phyloP scores from a whole-genome alignment of 2,797 vertebrate species.

The Paratrypauchen microcephalus region DNA sequence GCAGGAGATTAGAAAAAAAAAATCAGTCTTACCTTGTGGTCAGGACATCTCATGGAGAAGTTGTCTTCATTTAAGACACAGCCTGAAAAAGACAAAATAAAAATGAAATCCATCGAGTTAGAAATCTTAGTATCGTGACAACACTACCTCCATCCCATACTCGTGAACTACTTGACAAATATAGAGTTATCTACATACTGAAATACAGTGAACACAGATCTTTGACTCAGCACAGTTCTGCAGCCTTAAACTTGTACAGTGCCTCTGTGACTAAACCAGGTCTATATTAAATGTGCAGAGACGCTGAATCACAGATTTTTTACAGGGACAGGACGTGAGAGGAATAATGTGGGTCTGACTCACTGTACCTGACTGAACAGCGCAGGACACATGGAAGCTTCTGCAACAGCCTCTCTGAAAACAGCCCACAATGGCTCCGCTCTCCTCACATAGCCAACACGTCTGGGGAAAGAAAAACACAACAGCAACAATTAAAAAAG shows the following conservation, averaged over 20 bases:
- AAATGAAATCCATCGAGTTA: neutral
- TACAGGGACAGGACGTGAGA: neutral
- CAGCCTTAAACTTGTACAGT: constrained; percentile 14
- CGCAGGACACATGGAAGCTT: constrained; percentile 79
- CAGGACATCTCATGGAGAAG: constrained; percentile 77
- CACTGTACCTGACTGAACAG: constrained; percentile 69
- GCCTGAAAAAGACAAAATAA: constrained; percentile 46
- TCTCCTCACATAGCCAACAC: constrained; percentile 66
- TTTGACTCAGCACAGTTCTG: neutral
- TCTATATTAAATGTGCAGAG: neutral
- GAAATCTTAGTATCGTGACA: too few relatives aligned
- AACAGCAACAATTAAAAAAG: neutral
- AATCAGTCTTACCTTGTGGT: constrained; percentile 76
- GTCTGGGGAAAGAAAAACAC: constrained; percentile 44
- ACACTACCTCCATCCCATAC: too few relatives aligned
- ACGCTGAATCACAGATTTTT: neutral
- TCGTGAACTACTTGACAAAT: neutral
- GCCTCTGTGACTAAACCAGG: constrained; percentile 1
- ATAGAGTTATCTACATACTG: neutral
- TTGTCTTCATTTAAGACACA: constrained; percentile 77
- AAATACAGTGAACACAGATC: neutral
- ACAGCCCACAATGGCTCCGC: constrained; percentile 79
- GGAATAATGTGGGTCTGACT: neutral
- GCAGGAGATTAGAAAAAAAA: neutral
- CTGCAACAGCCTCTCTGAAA: constrained; percentile 76